Conservation (phyloP, 2,113 vertebrate species). For the Tricholaema leucomelas region DNA sequence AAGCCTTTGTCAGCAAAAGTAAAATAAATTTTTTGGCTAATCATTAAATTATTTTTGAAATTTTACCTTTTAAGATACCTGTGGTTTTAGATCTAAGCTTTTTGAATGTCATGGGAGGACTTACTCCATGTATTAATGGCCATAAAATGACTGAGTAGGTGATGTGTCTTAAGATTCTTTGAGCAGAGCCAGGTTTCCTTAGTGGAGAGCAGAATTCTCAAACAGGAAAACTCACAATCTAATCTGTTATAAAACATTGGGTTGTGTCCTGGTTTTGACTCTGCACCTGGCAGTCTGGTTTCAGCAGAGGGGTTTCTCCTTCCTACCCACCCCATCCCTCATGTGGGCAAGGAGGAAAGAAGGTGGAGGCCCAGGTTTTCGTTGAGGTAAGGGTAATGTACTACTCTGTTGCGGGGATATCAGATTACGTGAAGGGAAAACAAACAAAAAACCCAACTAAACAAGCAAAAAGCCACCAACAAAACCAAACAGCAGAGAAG, state of each 20-base stretch:
- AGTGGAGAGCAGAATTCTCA: background rate
- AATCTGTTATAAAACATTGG: background rate
- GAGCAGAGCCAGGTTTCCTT: background rate
- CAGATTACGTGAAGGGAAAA: no score
- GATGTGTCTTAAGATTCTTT: background rate
- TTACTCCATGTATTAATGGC: background rate
- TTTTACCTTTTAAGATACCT: background rate
- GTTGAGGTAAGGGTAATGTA: no score
- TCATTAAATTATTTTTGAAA: background rate
- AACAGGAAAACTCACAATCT: background rate
- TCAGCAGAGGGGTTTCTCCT: no score
- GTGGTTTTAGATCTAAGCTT: background rate
- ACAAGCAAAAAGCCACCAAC: no score
- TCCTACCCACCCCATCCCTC: no score
- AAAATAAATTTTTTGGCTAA: constrained; percentile 55
- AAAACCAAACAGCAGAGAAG: no score
- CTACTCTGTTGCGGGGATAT: no score
- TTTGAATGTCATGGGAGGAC: background rate
- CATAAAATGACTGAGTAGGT: background rate
- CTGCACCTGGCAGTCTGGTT: no score
- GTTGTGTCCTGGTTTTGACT: background rate
- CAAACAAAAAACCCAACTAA: no score
- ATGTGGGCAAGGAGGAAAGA: no score
- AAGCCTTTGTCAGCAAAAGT: constrained; percentile 28
- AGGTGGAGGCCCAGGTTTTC: no score